These are phyloP conservation scores for Chelonia mydas DNA, from an alignment of 2,797 vertebrate genomes.

Conservation along the genomic window DNA sequence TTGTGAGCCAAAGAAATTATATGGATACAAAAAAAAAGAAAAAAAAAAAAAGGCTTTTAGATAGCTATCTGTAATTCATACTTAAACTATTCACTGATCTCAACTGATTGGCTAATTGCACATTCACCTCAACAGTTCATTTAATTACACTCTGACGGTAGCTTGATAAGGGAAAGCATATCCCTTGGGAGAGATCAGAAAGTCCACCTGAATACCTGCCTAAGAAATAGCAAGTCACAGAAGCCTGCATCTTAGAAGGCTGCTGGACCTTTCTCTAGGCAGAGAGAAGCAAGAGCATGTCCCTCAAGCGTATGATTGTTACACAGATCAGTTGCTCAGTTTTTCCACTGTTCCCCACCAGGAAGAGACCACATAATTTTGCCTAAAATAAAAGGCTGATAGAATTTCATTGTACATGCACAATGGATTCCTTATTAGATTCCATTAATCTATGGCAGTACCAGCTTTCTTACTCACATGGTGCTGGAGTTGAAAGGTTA, in stretches of 20 bases:
- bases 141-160: conserved; percentile 70
- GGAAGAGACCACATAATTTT: neutral
- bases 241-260: neutral
- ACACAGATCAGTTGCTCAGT: neutral
- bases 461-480: neutral
- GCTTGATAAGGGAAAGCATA: conserved; percentile 70
- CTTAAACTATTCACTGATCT: conserved; percentile 63
- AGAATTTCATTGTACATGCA: neutral
- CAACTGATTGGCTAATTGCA: conserved; percentile 70
- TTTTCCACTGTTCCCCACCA: neutral
- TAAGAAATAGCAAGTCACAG: neutral
- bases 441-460: neutral
- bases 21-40: neutral
- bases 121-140: conserved; percentile 64
- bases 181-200: conserved; percentile 50
- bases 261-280: rapidly evolving
- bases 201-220: conserved; percentile 44
- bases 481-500: neutral
- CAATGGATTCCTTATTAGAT: neutral
- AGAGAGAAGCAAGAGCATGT: neutral
- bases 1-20: conserved; percentile 36
- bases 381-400: rapidly evolving
- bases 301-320: neutral
- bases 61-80: conserved; percentile 77
- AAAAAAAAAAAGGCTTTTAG: conserved; percentile 32